These are phyloP conservation scores for Tangara arthus DNA, from an alignment of 2,797 vertebrate genomes.

Conservation along the genomic window DNA sequence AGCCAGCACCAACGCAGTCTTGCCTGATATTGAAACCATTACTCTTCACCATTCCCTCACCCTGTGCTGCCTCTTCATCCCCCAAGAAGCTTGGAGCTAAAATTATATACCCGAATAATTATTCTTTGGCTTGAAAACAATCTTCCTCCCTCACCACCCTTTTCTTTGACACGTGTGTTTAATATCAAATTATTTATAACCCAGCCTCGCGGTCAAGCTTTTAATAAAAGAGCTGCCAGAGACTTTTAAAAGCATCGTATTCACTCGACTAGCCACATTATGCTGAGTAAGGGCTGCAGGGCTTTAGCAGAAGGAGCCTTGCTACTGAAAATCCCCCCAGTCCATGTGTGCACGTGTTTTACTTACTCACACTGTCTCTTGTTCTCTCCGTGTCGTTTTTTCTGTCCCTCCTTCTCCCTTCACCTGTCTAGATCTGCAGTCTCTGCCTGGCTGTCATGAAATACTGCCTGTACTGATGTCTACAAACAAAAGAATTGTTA, in stretches of 20 bases:
- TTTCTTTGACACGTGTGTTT: constrained; percentile 49
- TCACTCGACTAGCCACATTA: constrained; percentile 32
- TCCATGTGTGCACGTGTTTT: background rate
- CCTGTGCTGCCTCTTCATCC: constrained; percentile 13
- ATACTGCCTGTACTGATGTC: constrained; percentile 6
- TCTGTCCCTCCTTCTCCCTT: background rate
- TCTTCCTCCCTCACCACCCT: constrained; percentile 9
- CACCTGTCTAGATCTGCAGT: constrained; percentile 1
- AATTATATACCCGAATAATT: constrained; percentile 59
- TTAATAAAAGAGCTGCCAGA: constrained; percentile 60
- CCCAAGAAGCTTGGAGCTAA: constrained; percentile 46
- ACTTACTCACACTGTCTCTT: background rate
- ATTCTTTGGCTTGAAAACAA: constrained; percentile 58
- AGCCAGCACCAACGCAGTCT: constrained; percentile 11
- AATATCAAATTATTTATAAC: constrained; percentile 71
- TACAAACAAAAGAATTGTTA: constrained; percentile 59
- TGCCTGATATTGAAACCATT: constrained; percentile 50
- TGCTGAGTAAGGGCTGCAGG: constrained; percentile 56
- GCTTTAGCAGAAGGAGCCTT: background rate
- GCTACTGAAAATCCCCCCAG: constrained; percentile 23
- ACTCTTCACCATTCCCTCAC: background rate
- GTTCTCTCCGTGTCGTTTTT: background rate
- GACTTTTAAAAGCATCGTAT: constrained; percentile 37
- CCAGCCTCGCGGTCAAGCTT: constrained; percentile 34
- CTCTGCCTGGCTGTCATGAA: background rate